Conservation (phyloP, 2,113 vertebrate species). For the Syngnathus typhle region DNA sequence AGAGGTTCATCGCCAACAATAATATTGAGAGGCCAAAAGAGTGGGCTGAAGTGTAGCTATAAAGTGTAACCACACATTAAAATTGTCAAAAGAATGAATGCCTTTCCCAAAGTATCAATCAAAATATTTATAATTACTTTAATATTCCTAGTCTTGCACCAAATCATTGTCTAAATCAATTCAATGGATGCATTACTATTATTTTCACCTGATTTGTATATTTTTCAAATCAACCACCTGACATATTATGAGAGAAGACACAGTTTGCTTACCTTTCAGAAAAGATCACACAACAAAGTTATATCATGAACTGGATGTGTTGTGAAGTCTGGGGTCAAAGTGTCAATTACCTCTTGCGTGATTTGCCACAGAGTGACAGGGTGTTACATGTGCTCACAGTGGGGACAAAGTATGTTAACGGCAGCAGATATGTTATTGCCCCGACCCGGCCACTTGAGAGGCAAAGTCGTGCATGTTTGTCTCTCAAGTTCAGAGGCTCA, state of each 20-base stretch:
- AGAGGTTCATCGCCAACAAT: too few species aligned
- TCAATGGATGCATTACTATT: too few species aligned
- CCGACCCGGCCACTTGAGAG: neutral
- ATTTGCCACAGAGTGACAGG: constrained; percentile 49
- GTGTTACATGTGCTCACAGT: constrained; percentile 53
- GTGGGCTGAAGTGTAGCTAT: too few species aligned
- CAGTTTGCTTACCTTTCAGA: neutral
- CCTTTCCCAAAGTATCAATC: too few species aligned
- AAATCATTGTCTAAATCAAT: too few species aligned
- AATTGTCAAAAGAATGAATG: too few species aligned
- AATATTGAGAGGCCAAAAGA: too few species aligned
- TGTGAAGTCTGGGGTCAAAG: constrained; percentile 21
- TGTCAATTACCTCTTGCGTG: constrained; percentile 42
- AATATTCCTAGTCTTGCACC: too few species aligned
- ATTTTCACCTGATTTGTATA: too few species aligned
- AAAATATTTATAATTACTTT: too few species aligned
- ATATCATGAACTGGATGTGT: neutral
- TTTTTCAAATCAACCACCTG: too few species aligned
- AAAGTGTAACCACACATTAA: too few species aligned
- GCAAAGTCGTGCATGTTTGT: neutral
- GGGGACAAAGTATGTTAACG: constrained; percentile 45
- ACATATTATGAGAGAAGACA: neutral
- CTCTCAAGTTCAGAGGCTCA: constrained; percentile 20
- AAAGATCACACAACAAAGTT: neutral
- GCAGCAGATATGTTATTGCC: constrained; percentile 21